Evolutionary conservation across 2,797 vertebrate species (phyloP).

Genomic region (Semaprochilodus insignis): DNA sequence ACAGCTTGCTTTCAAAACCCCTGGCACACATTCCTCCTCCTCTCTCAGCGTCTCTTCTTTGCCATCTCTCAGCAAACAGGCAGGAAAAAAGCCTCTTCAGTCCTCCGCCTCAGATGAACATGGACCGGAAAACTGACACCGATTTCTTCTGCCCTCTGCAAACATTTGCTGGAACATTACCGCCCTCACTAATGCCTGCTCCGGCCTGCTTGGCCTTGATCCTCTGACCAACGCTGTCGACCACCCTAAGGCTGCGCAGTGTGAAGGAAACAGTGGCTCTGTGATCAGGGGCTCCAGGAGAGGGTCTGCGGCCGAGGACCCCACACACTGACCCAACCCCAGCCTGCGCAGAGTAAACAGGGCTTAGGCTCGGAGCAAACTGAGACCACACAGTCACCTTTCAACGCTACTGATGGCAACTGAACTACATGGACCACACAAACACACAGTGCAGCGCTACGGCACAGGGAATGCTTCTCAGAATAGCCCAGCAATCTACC

Average conservation of each 20-base stretch:
- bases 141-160: slow-evolving; percentile 29
- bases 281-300: slow-evolving; percentile 29
- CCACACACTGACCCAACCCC: slow-evolving; percentile 46
- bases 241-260: slow-evolving; percentile 13
- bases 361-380: not conserved
- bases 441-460: not conserved
- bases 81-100: slow-evolving; percentile 30
- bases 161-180: slow-evolving; percentile 52
- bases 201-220: slow-evolving; percentile 33
- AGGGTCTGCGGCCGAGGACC: slow-evolving; percentile 39
- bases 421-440: slow-evolving; percentile 41
- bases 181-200: slow-evolving; percentile 21
- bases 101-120: not conserved
- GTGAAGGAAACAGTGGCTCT: slow-evolving; percentile 47
- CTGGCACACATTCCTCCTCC: slow-evolving; percentile 24
- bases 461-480: not conserved
- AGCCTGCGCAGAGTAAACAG: slow-evolving; percentile 47
- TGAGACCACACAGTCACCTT: slow-evolving; percentile 54
- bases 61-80: slow-evolving; percentile 33
- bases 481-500: not conserved
- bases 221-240: slow-evolving; percentile 1
- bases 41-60: slow-evolving; percentile 8
- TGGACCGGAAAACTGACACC: slow-evolving; percentile 23
- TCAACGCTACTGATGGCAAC: slow-evolving; percentile 24
- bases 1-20: slow-evolving; percentile 30